A percentile compares a stretch with the other conserved stretches of the same genome.
These are phyloP conservation scores for Tetheella fluctuosa DNA, from an alignment of 2,888 invertebrate genomes.

Conservation along the genomic window DNA sequence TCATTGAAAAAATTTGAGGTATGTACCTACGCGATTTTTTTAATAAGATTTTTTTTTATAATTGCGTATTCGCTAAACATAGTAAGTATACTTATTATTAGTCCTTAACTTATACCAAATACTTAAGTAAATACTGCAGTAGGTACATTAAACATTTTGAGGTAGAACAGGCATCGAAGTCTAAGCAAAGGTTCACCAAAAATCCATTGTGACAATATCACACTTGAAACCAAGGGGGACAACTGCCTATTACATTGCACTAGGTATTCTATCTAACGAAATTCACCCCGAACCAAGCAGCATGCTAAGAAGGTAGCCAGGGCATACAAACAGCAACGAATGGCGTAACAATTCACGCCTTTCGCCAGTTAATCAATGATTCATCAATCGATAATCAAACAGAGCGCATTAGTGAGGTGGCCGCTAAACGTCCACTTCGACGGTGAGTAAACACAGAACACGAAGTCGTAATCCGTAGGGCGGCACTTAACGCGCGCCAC, in stretches of 20 bases:
- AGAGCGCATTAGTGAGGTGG: conserved; percentile 72
- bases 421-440: conserved; percentile 74
- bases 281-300: not conserved
- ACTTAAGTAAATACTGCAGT: too few species aligned
- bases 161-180: too few species aligned
- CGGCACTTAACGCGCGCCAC: conserved; percentile 78
- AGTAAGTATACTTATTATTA: too few species aligned
- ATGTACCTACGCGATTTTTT: too few species aligned
- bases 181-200: not conserved
- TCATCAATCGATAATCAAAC: conserved; percentile 68
- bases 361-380: conserved; percentile 59
- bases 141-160: too few species aligned
- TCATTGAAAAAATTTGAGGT: too few species aligned
- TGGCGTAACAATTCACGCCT: conserved; percentile 18
- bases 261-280: not conserved
- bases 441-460: conserved; percentile 66
- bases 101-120: too few species aligned
- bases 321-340: not conserved
- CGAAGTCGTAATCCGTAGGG: conserved; percentile 78
- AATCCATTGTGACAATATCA: not conserved
- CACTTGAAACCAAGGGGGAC: not conserved
- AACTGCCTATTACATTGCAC: not conserved
- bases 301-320: not conserved
- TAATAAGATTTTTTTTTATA: too few species aligned
- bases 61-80: too few species aligned